A percentile compares a stretch with the other conserved stretches of the same genome.
phyloP scores from a whole-genome alignment of 2,888 invertebrate species.

The Calameuta pallipes region DNA sequence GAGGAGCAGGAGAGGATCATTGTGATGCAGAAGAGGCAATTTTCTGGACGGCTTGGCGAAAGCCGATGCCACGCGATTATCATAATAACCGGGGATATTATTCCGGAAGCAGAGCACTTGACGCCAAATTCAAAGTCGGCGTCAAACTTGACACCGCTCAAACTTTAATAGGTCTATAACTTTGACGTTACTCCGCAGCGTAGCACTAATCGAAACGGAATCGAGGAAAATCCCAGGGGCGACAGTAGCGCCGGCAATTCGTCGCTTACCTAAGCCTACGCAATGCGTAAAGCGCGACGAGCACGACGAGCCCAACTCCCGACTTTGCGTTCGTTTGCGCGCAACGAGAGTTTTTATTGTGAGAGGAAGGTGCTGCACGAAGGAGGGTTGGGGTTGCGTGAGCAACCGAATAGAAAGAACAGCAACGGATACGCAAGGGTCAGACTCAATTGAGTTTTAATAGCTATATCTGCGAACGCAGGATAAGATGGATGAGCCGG shows the following conservation, averaged over 20 bases:
- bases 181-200: no score
- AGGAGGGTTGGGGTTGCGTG: slow-evolving; percentile 26
- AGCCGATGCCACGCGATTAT: slow-evolving; percentile 63
- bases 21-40: slow-evolving; percentile 67
- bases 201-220: no score
- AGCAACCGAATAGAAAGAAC: neutral
- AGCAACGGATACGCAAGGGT: neutral
- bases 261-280: no score
- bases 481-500: slow-evolving; percentile 60
- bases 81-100: slow-evolving; percentile 66
- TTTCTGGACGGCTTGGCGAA: slow-evolving; percentile 66
- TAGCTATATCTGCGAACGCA: slow-evolving; percentile 53
- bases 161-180: no score
- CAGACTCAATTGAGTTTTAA: slow-evolving; percentile 62
- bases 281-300: neutral
- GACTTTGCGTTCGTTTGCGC: neutral
- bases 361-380: no score
- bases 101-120: slow-evolving; percentile 48
- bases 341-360: no score
- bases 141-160: no score
- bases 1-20: slow-evolving; percentile 50
- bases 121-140: no score
- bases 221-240: no score
- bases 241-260: no score
- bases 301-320: neutral